Conservation (phyloP, 2,888 invertebrate species). For the Pseudeuparius sepicola region DNA sequence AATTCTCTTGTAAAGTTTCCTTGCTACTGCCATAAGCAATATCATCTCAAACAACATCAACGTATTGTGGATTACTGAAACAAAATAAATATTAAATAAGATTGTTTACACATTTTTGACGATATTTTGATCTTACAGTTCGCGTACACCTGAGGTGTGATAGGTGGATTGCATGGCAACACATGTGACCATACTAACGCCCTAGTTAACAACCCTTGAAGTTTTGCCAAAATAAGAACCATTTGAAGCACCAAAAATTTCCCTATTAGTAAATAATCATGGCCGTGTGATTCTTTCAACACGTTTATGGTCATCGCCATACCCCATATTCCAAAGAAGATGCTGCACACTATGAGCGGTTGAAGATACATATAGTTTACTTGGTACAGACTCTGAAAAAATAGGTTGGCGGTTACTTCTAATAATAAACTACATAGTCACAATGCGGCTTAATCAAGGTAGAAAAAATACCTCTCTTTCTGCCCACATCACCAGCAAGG, state of each 20-base stretch:
- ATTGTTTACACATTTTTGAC: too few relatives aligned
- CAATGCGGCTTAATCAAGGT: too few relatives aligned
- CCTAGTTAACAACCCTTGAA: conserved; percentile 53
- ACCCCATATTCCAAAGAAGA: conserved; percentile 59
- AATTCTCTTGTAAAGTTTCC: conserved; percentile 47
- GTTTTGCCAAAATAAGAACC: conserved; percentile 55
- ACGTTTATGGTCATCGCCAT: conserved; percentile 52
- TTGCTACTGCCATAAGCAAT: conserved; percentile 51
- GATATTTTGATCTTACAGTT: too few relatives aligned
- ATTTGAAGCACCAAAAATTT: conserved; percentile 53
- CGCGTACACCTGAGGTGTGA: conserved; percentile 56
- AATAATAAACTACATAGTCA: too few relatives aligned
- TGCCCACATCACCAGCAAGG: conserved; percentile 50
- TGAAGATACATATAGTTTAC: conserved; percentile 53
- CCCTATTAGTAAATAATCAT: conserved; percentile 37
- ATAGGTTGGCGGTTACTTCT: conserved; percentile 1
- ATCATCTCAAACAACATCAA: conserved; percentile 61
- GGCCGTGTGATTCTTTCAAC: conserved; percentile 39
- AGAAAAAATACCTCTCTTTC: conserved; percentile 61
- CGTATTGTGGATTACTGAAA: conserved; percentile 58
- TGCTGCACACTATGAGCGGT: conserved; percentile 53
- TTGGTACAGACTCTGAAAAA: conserved; percentile 46
- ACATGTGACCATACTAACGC: conserved; percentile 44
- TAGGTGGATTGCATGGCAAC: conserved; percentile 53
- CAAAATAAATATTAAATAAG: conserved; percentile 7